phyloP scores from a whole-genome alignment of 2,888 invertebrate species.

The Volucella inflata region DNA sequence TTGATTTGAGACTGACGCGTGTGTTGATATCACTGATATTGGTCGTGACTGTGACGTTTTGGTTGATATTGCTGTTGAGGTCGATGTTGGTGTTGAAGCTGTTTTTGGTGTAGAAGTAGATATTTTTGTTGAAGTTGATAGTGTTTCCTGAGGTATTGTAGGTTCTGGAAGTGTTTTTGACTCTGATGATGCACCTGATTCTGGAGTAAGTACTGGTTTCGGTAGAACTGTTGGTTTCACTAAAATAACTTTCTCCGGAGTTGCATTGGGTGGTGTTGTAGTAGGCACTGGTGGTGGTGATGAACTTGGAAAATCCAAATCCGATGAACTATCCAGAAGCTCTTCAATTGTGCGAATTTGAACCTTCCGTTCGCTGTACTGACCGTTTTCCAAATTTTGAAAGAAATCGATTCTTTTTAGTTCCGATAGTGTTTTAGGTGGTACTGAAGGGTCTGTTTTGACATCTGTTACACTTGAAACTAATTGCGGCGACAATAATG shows the following conservation, averaged over 20 bases:
- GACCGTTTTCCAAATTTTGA: constrained; percentile 1
- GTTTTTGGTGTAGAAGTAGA: too few species aligned
- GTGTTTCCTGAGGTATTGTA: too few species aligned
- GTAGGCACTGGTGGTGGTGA: constrained; percentile 38
- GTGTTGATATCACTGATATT: constrained; percentile 27
- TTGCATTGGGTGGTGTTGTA: background rate
- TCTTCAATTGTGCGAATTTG: constrained; percentile 58
- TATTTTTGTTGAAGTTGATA: too few species aligned
- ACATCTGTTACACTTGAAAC: too few species aligned
- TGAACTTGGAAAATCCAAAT: constrained; percentile 48
- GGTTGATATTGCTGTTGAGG: background rate
- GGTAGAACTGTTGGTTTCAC: background rate
- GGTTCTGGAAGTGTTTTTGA: background rate
- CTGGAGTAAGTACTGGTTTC: background rate
- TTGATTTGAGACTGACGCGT: constrained; percentile 32
- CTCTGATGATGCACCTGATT: background rate
- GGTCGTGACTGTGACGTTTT: background rate
- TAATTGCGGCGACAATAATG: too few species aligned
- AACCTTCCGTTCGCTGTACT: constrained; percentile 15
- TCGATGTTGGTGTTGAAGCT: background rate
- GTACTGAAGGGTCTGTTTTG: background rate
- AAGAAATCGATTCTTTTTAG: background rate
- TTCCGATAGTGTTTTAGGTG: background rate
- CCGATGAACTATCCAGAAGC: constrained; percentile 64
- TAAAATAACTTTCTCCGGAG: background rate